Evolutionary conservation across 2,113 vertebrate species (phyloP).

Genomic region (Ceyx melanurus): DNA sequence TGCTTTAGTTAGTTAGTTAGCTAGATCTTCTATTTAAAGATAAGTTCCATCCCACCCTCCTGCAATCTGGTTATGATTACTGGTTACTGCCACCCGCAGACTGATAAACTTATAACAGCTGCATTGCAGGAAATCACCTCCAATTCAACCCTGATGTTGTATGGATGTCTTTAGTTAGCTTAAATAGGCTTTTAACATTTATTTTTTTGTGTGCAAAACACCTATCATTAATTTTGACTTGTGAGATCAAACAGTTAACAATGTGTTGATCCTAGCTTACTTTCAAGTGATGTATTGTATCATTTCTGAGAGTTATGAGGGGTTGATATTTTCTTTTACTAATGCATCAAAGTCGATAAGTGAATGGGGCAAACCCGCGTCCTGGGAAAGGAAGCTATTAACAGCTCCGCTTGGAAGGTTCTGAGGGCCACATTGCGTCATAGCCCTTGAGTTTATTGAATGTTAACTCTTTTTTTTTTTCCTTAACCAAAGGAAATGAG

Average conservation of each 20-base stretch:
- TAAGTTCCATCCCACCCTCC: slow-evolving; percentile 59
- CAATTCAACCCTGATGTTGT: slow-evolving; percentile 74
- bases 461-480: slow-evolving; percentile 61
- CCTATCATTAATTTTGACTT: slow-evolving; percentile 79
- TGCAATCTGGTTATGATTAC: slow-evolving; percentile 80
- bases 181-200: slow-evolving; percentile 78
- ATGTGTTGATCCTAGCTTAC: slow-evolving; percentile 79
- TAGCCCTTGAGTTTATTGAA: slow-evolving; percentile 62
- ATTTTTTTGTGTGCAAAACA: slow-evolving; percentile 76
- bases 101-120: slow-evolving; percentile 84
- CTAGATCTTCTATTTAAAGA: slow-evolving; percentile 55
- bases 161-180: slow-evolving; percentile 77
- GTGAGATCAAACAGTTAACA: slow-evolving; percentile 82
- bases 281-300: slow-evolving; percentile 78
- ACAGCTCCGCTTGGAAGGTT: slow-evolving; percentile 68
- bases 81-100: slow-evolving; percentile 79
- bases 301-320: slow-evolving; percentile 74
- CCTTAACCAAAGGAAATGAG: slow-evolving; percentile 73
- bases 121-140: slow-evolving; percentile 78
- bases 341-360: slow-evolving; percentile 64
- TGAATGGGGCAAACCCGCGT: slow-evolving; percentile 50
- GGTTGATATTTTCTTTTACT: slow-evolving; percentile 71
- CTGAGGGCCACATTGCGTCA: slow-evolving; percentile 62
- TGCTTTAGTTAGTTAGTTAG: slow-evolving; percentile 11
- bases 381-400: slow-evolving; percentile 80